Percentiles rank a stretch among this genome's conserved stretches.
These are phyloP conservation scores for Thrips palmi DNA, from an alignment of 1,140 invertebrate species.

Conservation along the genomic window DNA sequence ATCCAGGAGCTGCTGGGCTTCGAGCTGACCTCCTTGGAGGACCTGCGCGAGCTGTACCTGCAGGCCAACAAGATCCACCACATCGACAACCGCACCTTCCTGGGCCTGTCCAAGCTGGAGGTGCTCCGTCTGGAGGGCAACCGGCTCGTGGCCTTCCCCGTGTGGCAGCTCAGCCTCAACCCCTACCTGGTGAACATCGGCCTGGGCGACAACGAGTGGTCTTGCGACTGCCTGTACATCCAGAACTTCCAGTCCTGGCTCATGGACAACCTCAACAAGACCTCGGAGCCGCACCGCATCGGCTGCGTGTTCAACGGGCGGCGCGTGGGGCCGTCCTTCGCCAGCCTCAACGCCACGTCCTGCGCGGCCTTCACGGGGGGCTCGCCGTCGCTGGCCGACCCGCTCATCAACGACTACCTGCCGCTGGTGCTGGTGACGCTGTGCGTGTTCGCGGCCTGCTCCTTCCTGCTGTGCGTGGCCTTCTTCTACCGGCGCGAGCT, in stretches of 20 bases:
- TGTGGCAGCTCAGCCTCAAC: constrained; percentile 52
- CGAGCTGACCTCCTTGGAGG: constrained; percentile 65
- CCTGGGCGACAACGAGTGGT: constrained; percentile 73
- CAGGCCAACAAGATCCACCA: constrained; percentile 70
- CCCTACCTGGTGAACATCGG: constrained; percentile 60
- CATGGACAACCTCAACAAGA: constrained; percentile 44
- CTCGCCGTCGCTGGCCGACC: constrained; percentile 35
- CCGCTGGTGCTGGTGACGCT: constrained; percentile 55
- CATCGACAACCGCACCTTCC: constrained; percentile 71
- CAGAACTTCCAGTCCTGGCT: constrained; percentile 60
- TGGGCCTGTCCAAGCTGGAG: constrained; percentile 58
- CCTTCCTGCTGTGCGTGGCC: constrained; percentile 47
- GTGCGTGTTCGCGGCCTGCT: constrained; percentile 48
- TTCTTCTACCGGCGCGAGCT: constrained; percentile 69
- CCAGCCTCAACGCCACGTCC: constrained; percentile 45
- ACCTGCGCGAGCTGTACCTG: constrained; percentile 64
- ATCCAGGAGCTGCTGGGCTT: constrained; percentile 61
- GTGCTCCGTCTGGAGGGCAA: constrained; percentile 73
- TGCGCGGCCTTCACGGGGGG: constrained; percentile 33
- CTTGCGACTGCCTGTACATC: constrained; percentile 71
- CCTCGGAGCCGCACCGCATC: constrained; percentile 21
- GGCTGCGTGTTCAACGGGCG: constrained; percentile 18
- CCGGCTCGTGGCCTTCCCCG: constrained; percentile 55
- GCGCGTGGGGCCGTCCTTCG: constrained; percentile 35
- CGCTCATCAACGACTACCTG: constrained; percentile 60